A percentile compares a stretch with the other conserved stretches of the same genome.
Conservation (phyloP, 2,113 vertebrate species). For the Nicator chloris region DNA sequence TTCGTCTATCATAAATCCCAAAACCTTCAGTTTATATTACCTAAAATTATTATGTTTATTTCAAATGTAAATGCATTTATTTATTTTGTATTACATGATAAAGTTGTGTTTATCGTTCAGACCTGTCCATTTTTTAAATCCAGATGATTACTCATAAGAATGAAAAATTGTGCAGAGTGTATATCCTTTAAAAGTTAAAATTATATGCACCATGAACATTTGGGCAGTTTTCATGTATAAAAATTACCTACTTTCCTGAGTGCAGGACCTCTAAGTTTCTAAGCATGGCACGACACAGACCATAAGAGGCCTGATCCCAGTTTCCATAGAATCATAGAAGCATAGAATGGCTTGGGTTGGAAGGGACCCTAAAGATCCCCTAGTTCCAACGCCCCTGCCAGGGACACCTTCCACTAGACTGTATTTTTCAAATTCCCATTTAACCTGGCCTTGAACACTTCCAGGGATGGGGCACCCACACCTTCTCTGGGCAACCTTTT, state of each 20-base stretch:
- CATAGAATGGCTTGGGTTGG: not conserved
- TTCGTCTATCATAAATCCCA: not conserved
- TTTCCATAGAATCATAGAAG: not conserved
- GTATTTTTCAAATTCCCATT: not conserved
- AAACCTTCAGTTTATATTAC: not conserved
- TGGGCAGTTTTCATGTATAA: not conserved
- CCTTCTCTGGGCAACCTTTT: not conserved
- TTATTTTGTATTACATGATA: not conserved
- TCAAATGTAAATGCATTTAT: not conserved
- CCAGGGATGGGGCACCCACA: not conserved
- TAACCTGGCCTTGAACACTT: not conserved
- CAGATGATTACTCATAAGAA: not conserved
- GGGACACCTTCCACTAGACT: not conserved
- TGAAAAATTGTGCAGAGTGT: not conserved
- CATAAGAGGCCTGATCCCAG: rapidly evolving
- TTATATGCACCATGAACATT: not conserved
- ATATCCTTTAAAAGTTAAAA: not conserved
- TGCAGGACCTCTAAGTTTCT: not conserved
- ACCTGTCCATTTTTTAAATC: not conserved
- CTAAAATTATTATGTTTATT: not conserved
- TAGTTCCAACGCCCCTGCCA: rapidly evolving
- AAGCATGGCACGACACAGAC: not conserved
- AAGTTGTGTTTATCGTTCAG: not conserved
- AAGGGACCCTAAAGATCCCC: not conserved
- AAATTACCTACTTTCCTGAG: not conserved